These are phyloP conservation scores for Helicorthomorpha holstii DNA, from an alignment of 1,140 invertebrate species.

Conservation along the genomic window DNA sequence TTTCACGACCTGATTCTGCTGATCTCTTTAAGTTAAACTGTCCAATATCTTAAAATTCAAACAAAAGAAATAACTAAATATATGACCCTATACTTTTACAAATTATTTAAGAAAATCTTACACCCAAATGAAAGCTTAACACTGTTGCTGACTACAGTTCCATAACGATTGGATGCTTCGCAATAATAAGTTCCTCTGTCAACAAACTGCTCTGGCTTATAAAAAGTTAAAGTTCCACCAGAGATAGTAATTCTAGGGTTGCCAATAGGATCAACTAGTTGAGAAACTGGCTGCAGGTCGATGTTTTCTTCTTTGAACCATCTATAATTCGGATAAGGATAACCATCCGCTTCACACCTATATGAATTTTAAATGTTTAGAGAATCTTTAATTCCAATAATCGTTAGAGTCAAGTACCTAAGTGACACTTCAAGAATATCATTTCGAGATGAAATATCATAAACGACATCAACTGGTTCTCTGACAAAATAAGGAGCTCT, in stretches of 20 bases:
- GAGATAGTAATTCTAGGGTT: slow-evolving; percentile 66
- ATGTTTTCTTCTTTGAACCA: slow-evolving; percentile 82
- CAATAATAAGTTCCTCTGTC: slow-evolving; percentile 85
- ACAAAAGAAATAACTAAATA: slow-evolving; percentile 1
- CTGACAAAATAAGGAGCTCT: slow-evolving; percentile 71
- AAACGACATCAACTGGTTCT: slow-evolving; percentile 63
- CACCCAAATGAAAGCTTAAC: slow-evolving; percentile 73
- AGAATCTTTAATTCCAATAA: neutral
- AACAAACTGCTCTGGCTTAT: slow-evolving; percentile 43
- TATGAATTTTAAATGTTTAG: slow-evolving; percentile 2
- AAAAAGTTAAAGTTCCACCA: slow-evolving; percentile 78
- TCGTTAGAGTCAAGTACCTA: slow-evolving; percentile 29
- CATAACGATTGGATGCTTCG: slow-evolving; percentile 71
- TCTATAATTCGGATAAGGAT: slow-evolving; percentile 72
- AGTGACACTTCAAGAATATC: slow-evolving; percentile 53
- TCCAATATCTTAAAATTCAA: slow-evolving; percentile 38
- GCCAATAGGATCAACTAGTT: slow-evolving; percentile 53
- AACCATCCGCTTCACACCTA: slow-evolving; percentile 68
- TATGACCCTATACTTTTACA: neutral
- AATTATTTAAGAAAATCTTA: slow-evolving; percentile 17
- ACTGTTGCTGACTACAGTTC: slow-evolving; percentile 70
- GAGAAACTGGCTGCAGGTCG: slow-evolving; percentile 48
- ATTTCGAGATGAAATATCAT: slow-evolving; percentile 54
- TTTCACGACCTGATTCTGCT: slow-evolving; percentile 62
- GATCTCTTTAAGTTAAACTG: slow-evolving; percentile 80